Base-by-base conservation (phyloP, 2,113 vertebrate genomes). In the Heloderma charlesbogerti region DNA sequence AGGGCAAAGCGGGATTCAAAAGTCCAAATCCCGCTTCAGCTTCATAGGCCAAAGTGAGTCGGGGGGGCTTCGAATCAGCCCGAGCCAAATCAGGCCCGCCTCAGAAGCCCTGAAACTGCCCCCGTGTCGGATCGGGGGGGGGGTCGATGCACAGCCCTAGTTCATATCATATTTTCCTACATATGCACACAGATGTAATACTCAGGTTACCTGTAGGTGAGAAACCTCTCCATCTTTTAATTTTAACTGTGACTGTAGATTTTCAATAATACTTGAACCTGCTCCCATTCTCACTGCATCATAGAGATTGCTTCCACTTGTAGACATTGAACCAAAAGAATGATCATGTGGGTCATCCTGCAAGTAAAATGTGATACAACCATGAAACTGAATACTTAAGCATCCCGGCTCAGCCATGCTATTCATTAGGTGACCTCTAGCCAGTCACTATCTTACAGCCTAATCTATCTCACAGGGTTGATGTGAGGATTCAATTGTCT, bases 221-320 rank as follows among this genome's bases (percentile, higher is more conserved):
- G 97, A 97, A 79, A 99, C 98, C 96, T 99, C 99, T 92, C 99
- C 99, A 94, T 99, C 99, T 95, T 98, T 96, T 79, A 99, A 97
- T 95, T 99, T 99, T 87, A 99, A 97, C 95, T 99, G 99, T 40
- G 99, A 99, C 91, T 99, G 99, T 72, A 99, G 97, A 95, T 98
- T 99, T 97, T 99, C 99, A 43, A 99, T 96, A 90, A 99, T 92
- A 95, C 98, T 99, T 88, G 99, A 99, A n/a, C 99, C 99, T 79
- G 98, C 98, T 29, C 98, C 98, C 95, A 99, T 97, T 87, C 99
- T 97, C 82, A 99, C 97, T 27, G 97, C 98, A 25, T 99, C 99
- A 16, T 99, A 99, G 63, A 99, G 96, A 91, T 99, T 99, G 95
- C 94, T 98, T 87, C 98, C 98, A 91, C 97, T 98, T 93, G 98